Base-by-base conservation (phyloP, 2,888 invertebrate genomes). In the Hartigia nigra region DNA sequence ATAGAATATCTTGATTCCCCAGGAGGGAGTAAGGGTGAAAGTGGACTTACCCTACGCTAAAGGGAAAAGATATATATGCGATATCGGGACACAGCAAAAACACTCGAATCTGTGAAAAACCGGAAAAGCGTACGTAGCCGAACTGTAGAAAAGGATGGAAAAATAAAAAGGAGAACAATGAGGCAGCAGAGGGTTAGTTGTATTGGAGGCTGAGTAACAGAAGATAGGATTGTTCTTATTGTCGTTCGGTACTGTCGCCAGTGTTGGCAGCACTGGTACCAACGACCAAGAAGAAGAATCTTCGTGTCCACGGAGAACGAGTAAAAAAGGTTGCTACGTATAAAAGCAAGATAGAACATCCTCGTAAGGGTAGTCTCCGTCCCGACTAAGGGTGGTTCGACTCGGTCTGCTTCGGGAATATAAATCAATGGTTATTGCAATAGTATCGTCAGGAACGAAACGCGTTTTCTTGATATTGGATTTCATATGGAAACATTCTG, bases 371-470 rank as follows among this genome's bases (percentile, higher is more conserved):
- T 72, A 72, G 72, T 72, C 31, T 72, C 31, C 72, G 32, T 5
- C 12, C 72, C 12, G 72, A 34, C 55, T 55, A 55, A 23, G 55
- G 55, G 23, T 55, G 5, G 55, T 55, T 23, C 9, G 55, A 55
- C 55, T 55, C 4, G 12, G 72, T 31, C 32, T 72, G 72, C 72
- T 72, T 32, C 72, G 31, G 37, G 70, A 76, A 78, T 75, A 84
- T 82, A 86, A 86, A 85, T 86, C 82, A 82, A 76, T n/a, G 39
- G 79, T 82, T 78, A 82, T 84, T 81, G 77, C 80, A 72, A 80
- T 78, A 78, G 77, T 80, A 79, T 83, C 81, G 82, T 77, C 79
- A 55, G 79, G 80, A 82, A 76, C 77, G 77, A 36, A 79, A 78
- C 76, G 37, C 55, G 31, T 32, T 12, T 76, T 3, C 37, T n/a